These are phyloP conservation scores for Equus przewalskii DNA, from an alignment of 2,113 vertebrate genomes.

Conservation along the genomic window DNA sequence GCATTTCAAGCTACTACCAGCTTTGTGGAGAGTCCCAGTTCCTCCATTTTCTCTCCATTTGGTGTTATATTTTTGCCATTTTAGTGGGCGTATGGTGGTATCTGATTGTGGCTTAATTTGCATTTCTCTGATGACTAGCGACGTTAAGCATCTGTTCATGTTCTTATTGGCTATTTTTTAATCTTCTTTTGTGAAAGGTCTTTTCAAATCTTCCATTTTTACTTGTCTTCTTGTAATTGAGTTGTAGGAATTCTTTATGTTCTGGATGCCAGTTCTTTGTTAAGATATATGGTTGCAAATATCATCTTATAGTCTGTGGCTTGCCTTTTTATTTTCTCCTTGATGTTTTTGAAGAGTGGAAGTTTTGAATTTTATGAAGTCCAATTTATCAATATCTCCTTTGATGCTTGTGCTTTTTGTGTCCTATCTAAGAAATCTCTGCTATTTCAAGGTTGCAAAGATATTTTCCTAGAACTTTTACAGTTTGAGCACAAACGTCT, in stretches of 20 bases:
- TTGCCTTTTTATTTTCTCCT: neutral
- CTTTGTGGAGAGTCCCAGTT: accelerated
- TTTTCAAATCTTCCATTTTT: neutral
- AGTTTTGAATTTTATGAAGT: neutral
- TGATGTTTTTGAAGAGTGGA: neutral
- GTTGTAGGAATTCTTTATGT: neutral
- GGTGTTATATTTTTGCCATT: neutral
- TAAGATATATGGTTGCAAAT: neutral
- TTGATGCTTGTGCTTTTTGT: no score
- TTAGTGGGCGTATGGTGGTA: neutral
- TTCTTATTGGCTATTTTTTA: neutral
- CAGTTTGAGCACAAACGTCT: accelerated
- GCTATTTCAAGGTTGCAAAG: neutral
- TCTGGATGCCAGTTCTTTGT: neutral
- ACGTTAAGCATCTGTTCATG: neutral
- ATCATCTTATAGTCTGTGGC: neutral
- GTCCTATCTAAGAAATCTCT: neutral
- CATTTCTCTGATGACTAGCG: neutral
- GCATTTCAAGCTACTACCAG: accelerated
- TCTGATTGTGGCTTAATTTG: neutral
- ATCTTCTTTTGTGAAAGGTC: neutral
- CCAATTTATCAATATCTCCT: no score
- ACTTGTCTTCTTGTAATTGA: neutral
- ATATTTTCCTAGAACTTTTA: neutral
- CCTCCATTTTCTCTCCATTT: neutral